Evolutionary conservation across 2,797 vertebrate genomes (phyloP).

Genomic region (Platyrinchus mystaceus): DNA sequence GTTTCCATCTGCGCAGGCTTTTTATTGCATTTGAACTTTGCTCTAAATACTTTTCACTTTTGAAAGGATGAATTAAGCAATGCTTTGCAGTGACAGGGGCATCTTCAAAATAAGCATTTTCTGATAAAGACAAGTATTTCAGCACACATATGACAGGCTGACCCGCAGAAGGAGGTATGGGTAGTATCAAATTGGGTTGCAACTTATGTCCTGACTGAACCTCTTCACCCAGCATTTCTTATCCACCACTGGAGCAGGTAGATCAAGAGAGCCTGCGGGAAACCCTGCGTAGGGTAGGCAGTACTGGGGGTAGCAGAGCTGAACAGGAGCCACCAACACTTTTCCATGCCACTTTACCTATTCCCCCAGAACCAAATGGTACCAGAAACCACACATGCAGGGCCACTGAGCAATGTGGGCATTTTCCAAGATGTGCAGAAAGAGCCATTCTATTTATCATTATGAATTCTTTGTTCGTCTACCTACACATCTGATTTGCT

Average conservation of each 20-base stretch:
- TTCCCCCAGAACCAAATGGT: background rate
- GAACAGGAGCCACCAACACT: background rate
- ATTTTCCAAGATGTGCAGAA: background rate
- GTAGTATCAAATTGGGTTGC: background rate
- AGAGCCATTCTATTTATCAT: background rate
- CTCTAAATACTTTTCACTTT: slow-evolving; percentile 30
- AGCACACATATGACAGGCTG: background rate
- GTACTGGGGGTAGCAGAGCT: background rate
- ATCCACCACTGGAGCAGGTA: fast-evolving
- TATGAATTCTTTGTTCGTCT: background rate
- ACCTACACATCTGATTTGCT: background rate
- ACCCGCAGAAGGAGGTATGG: background rate
- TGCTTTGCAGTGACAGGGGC: background rate
- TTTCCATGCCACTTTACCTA: background rate
- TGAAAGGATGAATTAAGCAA: slow-evolving; percentile 7
- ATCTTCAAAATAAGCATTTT: background rate
- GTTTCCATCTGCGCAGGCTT: background rate
- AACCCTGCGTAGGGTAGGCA: background rate
- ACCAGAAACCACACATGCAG: background rate
- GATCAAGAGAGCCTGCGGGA: background rate
- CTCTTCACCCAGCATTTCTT: background rate
- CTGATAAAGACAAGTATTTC: background rate
- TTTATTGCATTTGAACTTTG: slow-evolving; percentile 28
- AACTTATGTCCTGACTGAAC: fast-evolving
- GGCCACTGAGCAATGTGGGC: background rate